Conservation (phyloP, 2,797 vertebrate species). For the Lophotriccus pileatus region DNA sequence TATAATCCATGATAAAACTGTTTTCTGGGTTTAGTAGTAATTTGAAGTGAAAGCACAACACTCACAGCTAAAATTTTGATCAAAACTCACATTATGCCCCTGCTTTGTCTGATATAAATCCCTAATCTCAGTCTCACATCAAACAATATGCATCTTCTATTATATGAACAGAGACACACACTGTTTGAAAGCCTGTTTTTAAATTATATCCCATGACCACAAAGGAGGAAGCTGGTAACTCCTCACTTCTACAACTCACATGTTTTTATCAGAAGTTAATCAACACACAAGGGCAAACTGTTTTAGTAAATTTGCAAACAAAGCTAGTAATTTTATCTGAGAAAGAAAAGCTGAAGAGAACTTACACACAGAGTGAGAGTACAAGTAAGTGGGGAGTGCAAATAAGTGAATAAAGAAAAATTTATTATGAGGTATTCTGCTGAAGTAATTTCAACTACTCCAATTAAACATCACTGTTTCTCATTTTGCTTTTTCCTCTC, state of each 20-base stretch:
- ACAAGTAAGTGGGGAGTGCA: background rate
- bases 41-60: background rate
- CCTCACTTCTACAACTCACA: background rate
- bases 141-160: background rate
- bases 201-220: background rate
- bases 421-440: background rate
- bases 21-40: background rate
- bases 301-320: background rate
- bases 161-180: background rate
- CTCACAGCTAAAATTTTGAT: background rate
- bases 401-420: background rate
- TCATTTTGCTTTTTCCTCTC: background rate
- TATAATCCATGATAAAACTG: background rate
- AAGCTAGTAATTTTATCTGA: background rate
- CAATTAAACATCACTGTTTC: background rate
- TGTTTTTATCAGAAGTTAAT: background rate
- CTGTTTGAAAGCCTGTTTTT: background rate
- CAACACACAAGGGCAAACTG: background rate
- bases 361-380: background rate
- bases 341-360: background rate
- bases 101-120: background rate
- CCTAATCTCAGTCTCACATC: background rate
- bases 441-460: background rate
- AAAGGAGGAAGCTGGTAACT: background rate
- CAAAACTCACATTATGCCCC: background rate